Evolutionary conservation across 2,797 vertebrate genomes (phyloP), one percentile per base, ranked within the genome.

Genomic region (Rhynchonycteris naso): DNA sequence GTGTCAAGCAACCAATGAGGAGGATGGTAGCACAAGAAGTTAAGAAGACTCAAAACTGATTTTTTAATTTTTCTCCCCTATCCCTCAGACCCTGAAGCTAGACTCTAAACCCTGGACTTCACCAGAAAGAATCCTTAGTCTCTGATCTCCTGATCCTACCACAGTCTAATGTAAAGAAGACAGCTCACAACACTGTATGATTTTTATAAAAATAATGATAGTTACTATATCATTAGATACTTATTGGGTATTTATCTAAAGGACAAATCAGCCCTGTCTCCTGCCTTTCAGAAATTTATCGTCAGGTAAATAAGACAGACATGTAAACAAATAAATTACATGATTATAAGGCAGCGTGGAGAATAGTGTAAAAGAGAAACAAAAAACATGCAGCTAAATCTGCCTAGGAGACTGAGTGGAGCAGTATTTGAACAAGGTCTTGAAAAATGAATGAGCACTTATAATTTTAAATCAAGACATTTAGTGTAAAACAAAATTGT

Each of bases 381-480:
- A 90, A 66, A 75, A 74, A 52, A 24, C 19, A 56, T 24, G 4
- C 7, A 47, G 68, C 58, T 59, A 56, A 80, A 56, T 54, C 68
- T 91, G 75, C 63, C 74, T 56, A 5, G 35, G 54, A 47, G 16
- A 61, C 35, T 88, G 30, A n/a, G 71, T 68, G 16, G 65, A 72
- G 15, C 82, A 47, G 10, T 81, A 61, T 88, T 93, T 93, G 85
- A 95, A 87, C 58, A 26, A 68, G n/a, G 58, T 93, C 54, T 95
- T 91, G 52, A 95, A 89, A 94, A 95, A 68, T 74, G 50, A 94
- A 91, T 61, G 38, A 78, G 30, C 15, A 76, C 66, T 82, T 97
- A 82, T 10, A 81, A 95, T 84, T 97, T 95, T 91, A 96, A 96
- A 82, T 91, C 65, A 76, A 91, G 47, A 71, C 79, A 68, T 93